Evolutionary conservation across 2,113 vertebrate genomes (phyloP), one percentile per base, ranked within the genome.

Genomic region (Galeopterus variegatus): DNA sequence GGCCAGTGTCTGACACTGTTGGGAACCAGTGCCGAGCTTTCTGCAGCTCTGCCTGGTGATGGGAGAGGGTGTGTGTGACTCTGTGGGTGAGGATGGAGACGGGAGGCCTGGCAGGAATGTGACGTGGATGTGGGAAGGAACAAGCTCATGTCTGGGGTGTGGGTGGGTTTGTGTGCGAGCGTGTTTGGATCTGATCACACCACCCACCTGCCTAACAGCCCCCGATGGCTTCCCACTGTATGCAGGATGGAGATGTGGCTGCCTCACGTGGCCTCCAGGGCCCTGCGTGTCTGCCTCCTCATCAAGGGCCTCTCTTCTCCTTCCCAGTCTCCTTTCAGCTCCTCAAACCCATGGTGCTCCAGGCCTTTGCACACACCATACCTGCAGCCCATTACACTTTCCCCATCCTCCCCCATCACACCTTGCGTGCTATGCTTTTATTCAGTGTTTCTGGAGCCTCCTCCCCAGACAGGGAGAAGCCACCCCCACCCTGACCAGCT

Each of bases 191-290:
- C 8, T 28, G 81, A 65, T 64, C 36, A 13, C 28, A n/a, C 79
- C 79, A 69, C 70, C 95, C 70, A 52, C 97, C 93, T 94, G 86
- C 92, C 54, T 91, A 18, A 60, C 11, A 76, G 86, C 28, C 31
- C 81, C 70, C 45, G 1, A 28, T 19, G 91, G 77, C 92, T 95
- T 67, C 50, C 50, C 26, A 1, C 73, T 1, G 11, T 19, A 5
- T 12, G n/a, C 83, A 54, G 76, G 45, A 24, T 56, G 11, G 28
- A 87, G 56, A 77, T 1, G 12, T 5, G 1, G 21, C 65, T 1
- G 69, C 65, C 76, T 96, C 97, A 88, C 77, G 81, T 28, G 85
- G 97, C 90, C 85, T 60, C 0, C 1, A 3, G 50, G 60, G 52
- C 69, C 65, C 82, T 17, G 67, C 1, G 8, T 21, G 1, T 19